Evolutionary conservation across 2,888 invertebrate species (phyloP), one percentile per base, ranked within the genome.

Genomic region (Portevinia maculata): DNA sequence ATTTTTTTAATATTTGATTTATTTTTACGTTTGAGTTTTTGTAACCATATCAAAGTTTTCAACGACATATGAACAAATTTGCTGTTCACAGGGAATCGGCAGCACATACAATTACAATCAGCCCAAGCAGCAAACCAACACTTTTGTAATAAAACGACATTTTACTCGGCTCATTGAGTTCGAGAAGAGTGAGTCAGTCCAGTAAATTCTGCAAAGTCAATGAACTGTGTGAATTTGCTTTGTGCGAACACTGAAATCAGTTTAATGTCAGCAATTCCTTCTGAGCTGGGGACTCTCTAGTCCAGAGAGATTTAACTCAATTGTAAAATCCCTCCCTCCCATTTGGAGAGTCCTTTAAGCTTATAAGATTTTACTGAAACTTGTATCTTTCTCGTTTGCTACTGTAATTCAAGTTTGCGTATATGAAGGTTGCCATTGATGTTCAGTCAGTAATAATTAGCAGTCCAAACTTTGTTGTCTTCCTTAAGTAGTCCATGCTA

Each of bases 231-330:
- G 74, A 74, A 65, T 48, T 65, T 50, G 41, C 60, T 71, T 71
- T 62, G 53, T 71, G 34, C 34, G 28, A 62, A 52, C 64, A 65
- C 41, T 39, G 48, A 65, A 52, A 44, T 74, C 64, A 48, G 64
- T 65, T 74, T 65, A 65, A 57, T 74, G 64, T 57, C 74, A 74
- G 64, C 74, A 50, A 60, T 74, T 65, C 64, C 39, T 32, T 46
- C 19, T 1, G 19, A 19, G 37, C 19, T 44, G 11, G 4, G 17
- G 13, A 8, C 13, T 15, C 44, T 11, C 44, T 32, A 34, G 17
- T 9, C 28, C 48, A 32, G 28, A 69, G 11, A 30, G 57, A 37
- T 28, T 19, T 4, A 48, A 74, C 57, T 64, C 64, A 55, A 62
- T 39, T 41, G 39, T 19, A 32, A 55, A 74, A 74, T 48, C 30